Evolutionary conservation across 1,140 invertebrate species (phyloP), one percentile per base, ranked within the genome.

Genomic region (Geopemphigus sp.): DNA sequence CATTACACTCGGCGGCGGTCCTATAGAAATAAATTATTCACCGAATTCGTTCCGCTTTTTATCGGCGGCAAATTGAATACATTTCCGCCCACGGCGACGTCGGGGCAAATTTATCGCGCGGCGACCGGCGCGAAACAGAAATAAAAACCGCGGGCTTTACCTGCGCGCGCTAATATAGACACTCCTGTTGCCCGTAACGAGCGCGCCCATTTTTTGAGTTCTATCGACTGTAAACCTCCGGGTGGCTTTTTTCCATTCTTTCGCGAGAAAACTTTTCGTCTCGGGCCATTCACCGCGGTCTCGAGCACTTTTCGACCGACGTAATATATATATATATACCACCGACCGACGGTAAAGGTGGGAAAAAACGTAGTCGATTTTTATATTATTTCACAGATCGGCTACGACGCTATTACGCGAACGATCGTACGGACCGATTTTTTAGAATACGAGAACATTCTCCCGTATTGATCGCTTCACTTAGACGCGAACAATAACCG

Each of bases 11-110:
- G 39, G 14, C 32, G 5, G 11, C 32, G 57, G n/a, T 39, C 26
- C 47, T 70, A 53, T 19, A 10, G 14, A 76, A 61, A 76, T 76
- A 61, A 61, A 59, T 47, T 76, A 76, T 61, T 76, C 39, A 24
- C 54, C 39, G 57, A 61, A 59, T 59, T 76, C 6, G 32, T 74
- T 74, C 39, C 39, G 22, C 5, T 57, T 59, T 74, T 59, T 56
- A 22, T 14, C 14, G n/a, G 32, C n/a, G 59, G 32, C 22, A 39
- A 61, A 76, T 61, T 45, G 12, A 76, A 57, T 61, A 24, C 15
- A 45, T 61, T 70, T 61, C 1, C 12, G 1, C 15, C 10, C 32
- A 15, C 54, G 10, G 26, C 17, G 47, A 59, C 15, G 0, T 26
- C 14, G 2, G n/a, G n/a, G 24, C 22, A 47, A 15, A 39, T 76